Conservation (phyloP, 2,797 vertebrate genomes). For the Chrosomus eos region DNA sequence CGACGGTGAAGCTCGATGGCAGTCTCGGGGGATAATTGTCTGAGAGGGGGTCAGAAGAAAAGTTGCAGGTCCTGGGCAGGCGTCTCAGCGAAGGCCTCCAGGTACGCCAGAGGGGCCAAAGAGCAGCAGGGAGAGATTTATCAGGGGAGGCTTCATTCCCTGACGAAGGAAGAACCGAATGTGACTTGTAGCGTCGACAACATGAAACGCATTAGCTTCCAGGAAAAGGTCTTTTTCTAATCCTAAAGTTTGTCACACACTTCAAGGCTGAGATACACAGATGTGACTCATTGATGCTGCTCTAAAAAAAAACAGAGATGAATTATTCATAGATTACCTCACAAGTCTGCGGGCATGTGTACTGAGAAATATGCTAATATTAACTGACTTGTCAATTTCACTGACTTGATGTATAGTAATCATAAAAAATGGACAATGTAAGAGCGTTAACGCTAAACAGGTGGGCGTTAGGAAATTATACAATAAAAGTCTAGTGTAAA, state of each 20-base stretch:
- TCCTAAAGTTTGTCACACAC: conserved; percentile 37
- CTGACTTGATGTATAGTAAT: conserved; percentile 42
- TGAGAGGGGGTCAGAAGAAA: conserved; percentile 73
- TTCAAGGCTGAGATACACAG: conserved; percentile 28
- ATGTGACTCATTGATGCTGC: conserved; percentile 13
- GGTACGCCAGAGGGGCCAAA: conserved; percentile 46
- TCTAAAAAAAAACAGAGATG: conserved; percentile 13
- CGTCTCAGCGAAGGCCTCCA: conserved; percentile 45
- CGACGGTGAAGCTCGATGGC: conserved; percentile 53
- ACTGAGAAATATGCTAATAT: conserved; percentile 41
- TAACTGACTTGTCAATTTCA: conserved; percentile 45
- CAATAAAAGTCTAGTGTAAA: conserved; percentile 25
- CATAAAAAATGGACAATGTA: conserved; percentile 36
- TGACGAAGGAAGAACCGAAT: conserved; percentile 45
- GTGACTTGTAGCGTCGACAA: neutral
- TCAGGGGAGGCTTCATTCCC: conserved; percentile 57
- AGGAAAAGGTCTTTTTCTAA: conserved; percentile 18
- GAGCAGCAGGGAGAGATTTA: conserved; percentile 50
- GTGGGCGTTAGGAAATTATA: conserved; percentile 14
- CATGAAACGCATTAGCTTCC: neutral
- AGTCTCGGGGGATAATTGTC: conserved; percentile 73
- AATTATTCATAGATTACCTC: conserved; percentile 36
- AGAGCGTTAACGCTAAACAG: conserved; percentile 17
- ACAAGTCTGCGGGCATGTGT: conserved; percentile 16
- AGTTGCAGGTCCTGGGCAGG: conserved; percentile 58